Evolutionary conservation across 2,888 invertebrate genomes (phyloP).

Genomic region (Adelognathus sp.): DNA sequence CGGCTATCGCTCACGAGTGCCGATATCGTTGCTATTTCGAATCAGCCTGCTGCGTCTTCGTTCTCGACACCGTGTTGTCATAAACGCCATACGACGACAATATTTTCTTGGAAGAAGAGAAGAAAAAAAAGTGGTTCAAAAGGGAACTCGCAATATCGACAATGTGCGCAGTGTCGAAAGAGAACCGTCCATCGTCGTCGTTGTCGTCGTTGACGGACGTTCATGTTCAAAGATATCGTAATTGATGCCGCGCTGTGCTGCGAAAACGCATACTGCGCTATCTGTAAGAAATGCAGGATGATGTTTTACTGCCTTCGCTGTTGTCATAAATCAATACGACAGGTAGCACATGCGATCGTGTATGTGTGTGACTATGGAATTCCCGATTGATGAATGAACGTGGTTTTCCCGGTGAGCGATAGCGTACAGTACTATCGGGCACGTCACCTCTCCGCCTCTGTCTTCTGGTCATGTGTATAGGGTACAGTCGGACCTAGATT

Average conservation of each 20-base stretch:
- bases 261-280: conserved; percentile 8
- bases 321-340: conserved; percentile 24
- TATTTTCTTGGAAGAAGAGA: neutral
- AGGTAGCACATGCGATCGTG: conserved; percentile 17
- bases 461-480: neutral
- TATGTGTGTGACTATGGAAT: neutral
- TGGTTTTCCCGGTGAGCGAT: conserved; percentile 6
- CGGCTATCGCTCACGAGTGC: neutral
- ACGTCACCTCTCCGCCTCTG: neutral
- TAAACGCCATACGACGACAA: neutral
- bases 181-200: neutral
- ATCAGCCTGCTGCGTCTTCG: neutral
- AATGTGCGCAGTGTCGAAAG: neutral
- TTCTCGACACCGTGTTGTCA: neutral
- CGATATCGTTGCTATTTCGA: conserved; percentile 12
- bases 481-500: too few relatives aligned
- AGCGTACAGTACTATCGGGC: neutral
- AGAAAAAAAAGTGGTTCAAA: neutral
- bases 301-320: conserved; percentile 14
- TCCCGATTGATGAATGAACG: conserved; percentile 20
- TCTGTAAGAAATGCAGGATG: conserved; percentile 39
- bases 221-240: neutral
- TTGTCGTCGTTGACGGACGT: neutral
- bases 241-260: neutral
- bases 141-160: neutral